Evolutionary conservation across 2,888 invertebrate species (phyloP).

Genomic region (Drosophila paranaensis): DNA sequence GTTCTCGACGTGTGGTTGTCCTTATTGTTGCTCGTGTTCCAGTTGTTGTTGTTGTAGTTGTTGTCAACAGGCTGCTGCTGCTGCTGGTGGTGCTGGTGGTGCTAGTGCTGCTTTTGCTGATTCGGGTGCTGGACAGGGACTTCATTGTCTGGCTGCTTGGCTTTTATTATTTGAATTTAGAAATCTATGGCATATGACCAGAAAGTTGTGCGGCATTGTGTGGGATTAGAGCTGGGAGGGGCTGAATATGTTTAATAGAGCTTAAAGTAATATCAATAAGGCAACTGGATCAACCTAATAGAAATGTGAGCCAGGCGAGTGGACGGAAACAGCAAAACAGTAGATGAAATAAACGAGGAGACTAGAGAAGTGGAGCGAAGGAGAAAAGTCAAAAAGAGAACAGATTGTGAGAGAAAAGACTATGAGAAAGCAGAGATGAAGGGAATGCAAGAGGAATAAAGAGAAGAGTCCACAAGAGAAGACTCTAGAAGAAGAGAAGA

Average conservation of each 20-base stretch:
- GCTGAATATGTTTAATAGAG: slow-evolving; percentile 9
- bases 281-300: background rate
- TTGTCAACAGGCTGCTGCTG: slow-evolving; percentile 59
- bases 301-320: background rate
- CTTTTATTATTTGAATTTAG: slow-evolving; percentile 53
- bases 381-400: background rate
- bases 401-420: background rate
- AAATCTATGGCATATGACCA: slow-evolving; percentile 54
- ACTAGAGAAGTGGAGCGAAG: background rate
- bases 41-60: slow-evolving; percentile 55
- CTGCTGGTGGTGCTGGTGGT: slow-evolving; percentile 55
- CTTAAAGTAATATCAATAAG: slow-evolving; percentile 18
- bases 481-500: background rate
- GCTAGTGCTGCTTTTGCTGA: slow-evolving; percentile 57
- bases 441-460: background rate
- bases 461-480: background rate
- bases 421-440: background rate
- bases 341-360: background rate
- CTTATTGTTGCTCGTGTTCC: slow-evolving; percentile 56
- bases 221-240: slow-evolving; percentile 14
- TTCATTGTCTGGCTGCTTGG: slow-evolving; percentile 67
- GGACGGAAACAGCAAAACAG: background rate
- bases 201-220: slow-evolving; percentile 43
- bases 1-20: slow-evolving; percentile 66
- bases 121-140: slow-evolving; percentile 61